phyloP scores from a whole-genome alignment of 2,888 invertebrate species.

The Hypomecis atomaria region DNA sequence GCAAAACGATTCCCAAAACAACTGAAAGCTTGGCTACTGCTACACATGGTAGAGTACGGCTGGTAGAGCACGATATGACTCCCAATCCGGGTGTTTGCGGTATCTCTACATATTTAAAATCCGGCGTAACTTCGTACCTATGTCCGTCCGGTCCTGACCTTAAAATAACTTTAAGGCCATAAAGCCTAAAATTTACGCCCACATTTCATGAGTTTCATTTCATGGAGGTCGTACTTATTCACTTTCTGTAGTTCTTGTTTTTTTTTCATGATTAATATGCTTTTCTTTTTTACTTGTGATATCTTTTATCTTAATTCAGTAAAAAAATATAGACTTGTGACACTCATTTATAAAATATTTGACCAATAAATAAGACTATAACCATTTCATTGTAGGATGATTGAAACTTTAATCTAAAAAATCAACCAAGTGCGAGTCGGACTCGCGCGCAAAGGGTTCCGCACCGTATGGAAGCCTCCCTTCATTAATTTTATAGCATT shows the following conservation, averaged over 20 bases:
- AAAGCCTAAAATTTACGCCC: conserved; percentile 23
- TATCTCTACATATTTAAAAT: conserved; percentile 35
- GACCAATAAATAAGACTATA: too few species aligned
- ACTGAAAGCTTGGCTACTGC: conserved; percentile 10
- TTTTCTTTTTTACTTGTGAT: background rate
- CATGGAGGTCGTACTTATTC: background rate
- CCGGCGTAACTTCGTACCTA: conserved; percentile 32
- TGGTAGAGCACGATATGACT: conserved; percentile 26
- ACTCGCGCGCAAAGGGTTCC: too few species aligned
- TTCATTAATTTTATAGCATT: too few species aligned
- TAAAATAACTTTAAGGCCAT: conserved; percentile 28
- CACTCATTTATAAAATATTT: too few species aligned
- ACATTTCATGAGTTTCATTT: conserved; percentile 16
- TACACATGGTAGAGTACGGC: background rate
- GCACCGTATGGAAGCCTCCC: too few species aligned
- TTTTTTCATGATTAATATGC: background rate
- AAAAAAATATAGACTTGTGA: too few species aligned
- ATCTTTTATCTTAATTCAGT: too few species aligned
- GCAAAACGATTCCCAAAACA: background rate
- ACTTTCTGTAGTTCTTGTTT: background rate
- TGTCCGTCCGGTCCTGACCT: conserved; percentile 24
- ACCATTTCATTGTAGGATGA: too few species aligned
- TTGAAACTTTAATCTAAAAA: too few species aligned
- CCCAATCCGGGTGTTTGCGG: conserved; percentile 34
- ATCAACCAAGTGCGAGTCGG: too few species aligned